Evolutionary conservation across 2,797 vertebrate genomes (phyloP), one percentile per base, ranked within the genome.

Genomic region (Lacerta agilis): DNA sequence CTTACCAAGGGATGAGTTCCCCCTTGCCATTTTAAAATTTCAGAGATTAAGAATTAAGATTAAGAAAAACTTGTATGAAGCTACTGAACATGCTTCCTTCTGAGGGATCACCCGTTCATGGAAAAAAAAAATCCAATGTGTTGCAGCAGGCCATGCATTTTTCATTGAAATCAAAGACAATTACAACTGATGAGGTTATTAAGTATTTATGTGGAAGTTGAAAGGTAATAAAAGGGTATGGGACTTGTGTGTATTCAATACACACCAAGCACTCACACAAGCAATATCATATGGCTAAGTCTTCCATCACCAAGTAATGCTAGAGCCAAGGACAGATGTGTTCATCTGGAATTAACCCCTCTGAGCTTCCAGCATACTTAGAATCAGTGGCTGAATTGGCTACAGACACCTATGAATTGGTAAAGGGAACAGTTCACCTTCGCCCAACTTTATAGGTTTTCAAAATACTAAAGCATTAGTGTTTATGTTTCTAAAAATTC

Each of bases 141-240:
- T 90, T 90, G 93, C 81, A 85, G 91, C 66, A 90, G 86, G 88
- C 67, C 90, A 91, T 94, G 81, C 94, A 96, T 92, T 87, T 91
- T 96, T 95, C 91, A 97, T 91, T 91, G 92, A 88, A 95, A 96
- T 94, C 91, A 94, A 95, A 94, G 91, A 92, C 94, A 95, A 96
- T 95, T 94, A 91, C 94, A 94, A 91, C 23, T 90, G 93, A 95
- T n/a, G 1, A 86, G 89, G 61, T 86, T 85, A 93, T 97, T 88
- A 97, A 97, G 95, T 95, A 97, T 97, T 96, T 67, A 97, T 27
- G 20, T 71, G 83, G 85, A 90, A 91, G 83, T 15, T 95, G 95
- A 97, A 96, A 96, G 93, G 94, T 96, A 96, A 94, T 92, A 96
- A 94, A 96, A 96, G 92, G 91, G 88, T 79, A 89, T 84, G 89